Base-by-base conservation (phyloP, 2,888 invertebrate species). In the Drosophila meridionalis region DNA sequence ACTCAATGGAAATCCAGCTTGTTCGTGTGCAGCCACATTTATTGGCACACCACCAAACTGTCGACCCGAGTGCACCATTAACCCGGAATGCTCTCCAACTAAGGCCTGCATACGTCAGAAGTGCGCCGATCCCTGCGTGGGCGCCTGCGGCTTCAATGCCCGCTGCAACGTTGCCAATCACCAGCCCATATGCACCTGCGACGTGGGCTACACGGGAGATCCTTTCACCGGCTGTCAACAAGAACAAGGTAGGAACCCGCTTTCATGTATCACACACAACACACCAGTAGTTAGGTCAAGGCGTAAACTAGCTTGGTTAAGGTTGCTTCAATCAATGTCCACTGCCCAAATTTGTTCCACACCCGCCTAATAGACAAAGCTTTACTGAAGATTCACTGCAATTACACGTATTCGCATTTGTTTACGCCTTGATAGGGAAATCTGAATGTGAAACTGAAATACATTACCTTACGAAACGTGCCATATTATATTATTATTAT, bases 61-160 rank as follows among this genome's bases (percentile, higher is more conserved):
- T 90, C 93, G 95, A 57, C 95, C 95, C 12, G 95, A 95, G 92
- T 95, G 96, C 92, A 94, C 94, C 28, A 94, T 94, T 52, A 94
- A 94, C 86, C 93, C 94, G 2, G 94, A 95, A 83, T 95, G 95
- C 78, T 89, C 93, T 2, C 91, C 93, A 3, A 91, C 94, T 80
- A 91, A 92, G 89, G 94, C 94, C 14, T 95, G 95, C 82, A 92
- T 94, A 34, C 75, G 80, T 87, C 94, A 55, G 73, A 93, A 94
- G 59, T 95, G 95, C 76, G 87, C 91, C 34, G 94, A 96, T 91
- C 96, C 96, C 11, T 96, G 96, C 82, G 92, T 95, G 32, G 95
- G 95, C 20, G 95, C 96, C 6, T 96, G 96, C 89, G 96, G 96
- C 32, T 94, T 95, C 28, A 94, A 95, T 90, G 95, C 96, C 1